Conservation (phyloP, 2,797 vertebrate species). For the Pangasius djambal region DNA sequence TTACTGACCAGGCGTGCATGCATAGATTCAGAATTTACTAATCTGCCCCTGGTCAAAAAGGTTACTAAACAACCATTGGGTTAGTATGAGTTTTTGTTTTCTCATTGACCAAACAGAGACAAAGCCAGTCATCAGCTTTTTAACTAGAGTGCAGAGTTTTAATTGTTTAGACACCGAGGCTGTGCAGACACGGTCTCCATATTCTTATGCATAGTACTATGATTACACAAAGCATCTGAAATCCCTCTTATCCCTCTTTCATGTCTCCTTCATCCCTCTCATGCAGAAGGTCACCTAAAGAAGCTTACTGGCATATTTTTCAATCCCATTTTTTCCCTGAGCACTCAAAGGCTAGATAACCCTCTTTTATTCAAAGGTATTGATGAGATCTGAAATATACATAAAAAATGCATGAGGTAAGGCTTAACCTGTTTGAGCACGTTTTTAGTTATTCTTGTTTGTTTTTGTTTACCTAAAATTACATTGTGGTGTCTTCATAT, state of each 20-base stretch:
- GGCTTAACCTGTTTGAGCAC: neutral
- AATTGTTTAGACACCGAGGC: neutral
- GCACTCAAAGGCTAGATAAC: neutral
- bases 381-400: constrained; percentile 36
- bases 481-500: neutral
- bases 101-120: constrained; percentile 1
- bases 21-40: neutral
- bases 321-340: constrained; percentile 66
- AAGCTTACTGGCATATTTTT: constrained; percentile 66
- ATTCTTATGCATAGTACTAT: constrained; percentile 63
- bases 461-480: constrained; percentile 21
- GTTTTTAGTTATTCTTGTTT: neutral
- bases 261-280: constrained; percentile 46
- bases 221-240: constrained; percentile 71
- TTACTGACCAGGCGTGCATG: neutral
- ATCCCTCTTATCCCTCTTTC: constrained; percentile 62
- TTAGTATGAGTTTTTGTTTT: neutral
- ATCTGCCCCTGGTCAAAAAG: neutral
- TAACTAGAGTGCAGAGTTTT: neutral
- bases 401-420: constrained; percentile 13
- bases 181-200: constrained; percentile 49
- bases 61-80: too few relatives aligned
- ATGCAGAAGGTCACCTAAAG: constrained; percentile 76
- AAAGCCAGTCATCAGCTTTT: neutral
- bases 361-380: constrained; percentile 30